Conservation (phyloP, 2,797 vertebrate genomes). For the Lutjanus argentimaculatus region DNA sequence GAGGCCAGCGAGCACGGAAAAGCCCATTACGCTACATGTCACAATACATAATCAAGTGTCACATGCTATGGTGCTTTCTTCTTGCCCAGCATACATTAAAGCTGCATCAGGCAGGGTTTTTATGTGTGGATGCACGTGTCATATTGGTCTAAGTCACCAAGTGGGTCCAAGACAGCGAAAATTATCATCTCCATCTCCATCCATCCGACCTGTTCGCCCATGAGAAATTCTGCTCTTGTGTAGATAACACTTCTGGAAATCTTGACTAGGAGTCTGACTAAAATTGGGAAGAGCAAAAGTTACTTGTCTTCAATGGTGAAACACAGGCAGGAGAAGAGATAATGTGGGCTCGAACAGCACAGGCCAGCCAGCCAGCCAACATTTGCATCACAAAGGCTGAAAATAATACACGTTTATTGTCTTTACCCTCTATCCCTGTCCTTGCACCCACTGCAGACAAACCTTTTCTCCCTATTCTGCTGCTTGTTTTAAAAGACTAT, state of each 20-base stretch:
- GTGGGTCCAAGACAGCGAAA: not conserved
- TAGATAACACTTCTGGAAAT: constrained; percentile 3
- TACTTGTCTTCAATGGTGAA: not conserved
- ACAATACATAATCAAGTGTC: constrained; percentile 74
- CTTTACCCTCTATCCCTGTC: constrained; percentile 15
- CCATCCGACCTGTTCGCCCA: constrained; percentile 2
- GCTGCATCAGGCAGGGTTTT: constrained; percentile 36
- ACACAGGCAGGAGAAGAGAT: not conserved
- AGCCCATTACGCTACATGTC: constrained; percentile 71
- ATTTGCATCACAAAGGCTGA: constrained; percentile 52
- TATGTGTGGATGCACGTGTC: constrained; percentile 52
- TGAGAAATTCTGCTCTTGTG: not conserved
- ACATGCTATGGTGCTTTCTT: constrained; percentile 37
- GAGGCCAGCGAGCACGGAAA: constrained; percentile 46
- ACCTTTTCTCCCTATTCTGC: not conserved
- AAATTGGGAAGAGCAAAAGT: constrained; percentile 13
- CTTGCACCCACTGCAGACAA: constrained; percentile 1
- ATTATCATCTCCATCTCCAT: constrained; percentile 11
- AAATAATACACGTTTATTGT: constrained; percentile 23
- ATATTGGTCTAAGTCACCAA: constrained; percentile 14
- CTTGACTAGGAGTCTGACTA: constrained; percentile 7
- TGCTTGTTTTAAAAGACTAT: constrained; percentile 31
- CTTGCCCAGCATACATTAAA: constrained; percentile 55
- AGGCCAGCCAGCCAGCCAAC: not conserved
- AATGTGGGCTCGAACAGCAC: not conserved